A percentile compares a stretch with the other conserved stretches of the same genome.
These are phyloP conservation scores for Lutjanus argentimaculatus DNA, from an alignment of 2,797 vertebrate species.

Conservation along the genomic window DNA sequence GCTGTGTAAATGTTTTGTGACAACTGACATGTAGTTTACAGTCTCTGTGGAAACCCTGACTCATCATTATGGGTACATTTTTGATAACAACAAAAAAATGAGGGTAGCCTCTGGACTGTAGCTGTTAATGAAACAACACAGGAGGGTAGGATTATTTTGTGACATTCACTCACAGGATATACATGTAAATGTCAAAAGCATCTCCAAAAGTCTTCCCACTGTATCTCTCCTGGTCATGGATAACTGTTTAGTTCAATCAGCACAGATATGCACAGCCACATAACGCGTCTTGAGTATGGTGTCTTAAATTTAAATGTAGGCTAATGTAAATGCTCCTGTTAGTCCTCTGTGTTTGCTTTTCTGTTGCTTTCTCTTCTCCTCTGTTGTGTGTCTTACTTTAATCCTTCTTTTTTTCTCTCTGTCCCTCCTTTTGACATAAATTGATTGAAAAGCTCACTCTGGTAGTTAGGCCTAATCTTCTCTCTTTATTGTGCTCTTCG, in stretches of 20 bases:
- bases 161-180: neutral
- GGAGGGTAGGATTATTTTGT: neutral
- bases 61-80: neutral
- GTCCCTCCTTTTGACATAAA: slow-evolving; percentile 11
- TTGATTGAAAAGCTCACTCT: neutral
- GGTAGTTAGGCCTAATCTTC: neutral
- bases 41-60: neutral
- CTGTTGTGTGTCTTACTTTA: slow-evolving; percentile 13
- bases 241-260: neutral
- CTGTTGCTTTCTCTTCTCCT: slow-evolving; percentile 18
- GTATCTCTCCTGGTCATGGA: neutral
- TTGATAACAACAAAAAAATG: neutral
- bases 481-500: neutral
- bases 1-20: neutral
- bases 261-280: neutral
- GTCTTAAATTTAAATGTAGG: slow-evolving; percentile 6
- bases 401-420: slow-evolving; percentile 7
- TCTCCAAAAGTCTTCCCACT: neutral
- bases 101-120: neutral
- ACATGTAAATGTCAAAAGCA: neutral
- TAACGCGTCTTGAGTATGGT: neutral
- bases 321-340: slow-evolving; percentile 10
- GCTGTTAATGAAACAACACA: neutral
- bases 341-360: slow-evolving; percentile 27
- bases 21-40: neutral